Evolutionary conservation across 2,888 invertebrate species (phyloP).

Genomic region (Orthonychiurus folsomi): DNA sequence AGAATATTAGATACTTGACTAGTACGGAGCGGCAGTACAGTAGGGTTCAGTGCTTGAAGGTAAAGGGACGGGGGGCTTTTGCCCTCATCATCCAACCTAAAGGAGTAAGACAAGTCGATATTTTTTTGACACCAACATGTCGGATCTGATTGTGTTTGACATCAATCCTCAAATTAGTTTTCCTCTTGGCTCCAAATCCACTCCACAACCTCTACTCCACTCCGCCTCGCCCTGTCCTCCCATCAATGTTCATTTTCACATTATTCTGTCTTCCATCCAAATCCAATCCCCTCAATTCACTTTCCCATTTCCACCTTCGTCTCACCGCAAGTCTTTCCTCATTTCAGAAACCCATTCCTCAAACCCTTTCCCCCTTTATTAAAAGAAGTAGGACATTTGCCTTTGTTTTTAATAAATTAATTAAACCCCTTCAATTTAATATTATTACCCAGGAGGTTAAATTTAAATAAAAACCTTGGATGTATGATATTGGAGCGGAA

Average conservation of each 20-base stretch:
- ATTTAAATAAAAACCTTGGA: too few species aligned
- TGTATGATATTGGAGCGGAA: too few species aligned
- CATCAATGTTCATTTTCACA: background rate
- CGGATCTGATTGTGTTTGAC: background rate
- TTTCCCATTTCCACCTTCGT: background rate
- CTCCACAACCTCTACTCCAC: background rate
- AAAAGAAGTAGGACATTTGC: too few species aligned
- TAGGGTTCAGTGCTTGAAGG: background rate
- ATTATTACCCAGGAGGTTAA: too few species aligned
- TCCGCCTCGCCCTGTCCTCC: background rate
- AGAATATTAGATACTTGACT: too few species aligned
- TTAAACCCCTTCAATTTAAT: too few species aligned
- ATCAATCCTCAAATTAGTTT: background rate
- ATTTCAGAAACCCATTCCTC: too few species aligned
- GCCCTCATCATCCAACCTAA: background rate
- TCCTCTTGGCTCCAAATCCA: background rate
- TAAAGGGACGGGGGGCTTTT: background rate
- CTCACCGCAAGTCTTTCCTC: too few species aligned
- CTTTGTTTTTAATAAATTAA: too few species aligned
- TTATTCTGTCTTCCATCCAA: background rate
- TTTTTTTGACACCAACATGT: constrained; percentile 1
- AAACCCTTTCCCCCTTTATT: too few species aligned
- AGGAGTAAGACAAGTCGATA: constrained; percentile 1
- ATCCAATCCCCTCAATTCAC: background rate
- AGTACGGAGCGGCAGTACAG: too few species aligned